Base-by-base conservation (phyloP, 1,140 invertebrate species). In the Antheraea mylitta region DNA sequence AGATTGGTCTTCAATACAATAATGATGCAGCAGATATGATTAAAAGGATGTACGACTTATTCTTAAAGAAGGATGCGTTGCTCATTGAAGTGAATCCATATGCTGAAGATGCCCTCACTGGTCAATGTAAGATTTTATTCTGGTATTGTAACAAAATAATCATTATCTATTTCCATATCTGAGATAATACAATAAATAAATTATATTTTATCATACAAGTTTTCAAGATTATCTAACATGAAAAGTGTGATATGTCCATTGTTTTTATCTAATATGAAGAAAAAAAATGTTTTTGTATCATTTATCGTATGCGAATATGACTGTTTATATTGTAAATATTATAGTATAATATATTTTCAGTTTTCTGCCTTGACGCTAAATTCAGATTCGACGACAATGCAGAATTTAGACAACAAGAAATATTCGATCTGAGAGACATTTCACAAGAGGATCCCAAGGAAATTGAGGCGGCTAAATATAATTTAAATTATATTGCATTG, bases 51-150 rank as follows among this genome's bases (percentile, higher is more conserved):
- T 99, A 99, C 87, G 94, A 97, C 67, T 90, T 99, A 71, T 99
- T 99, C 83, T 90, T 97, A 0, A 95, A 97, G 75, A 97, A 98
- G 81, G 98, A 99, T 93, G 97, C 98, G 16, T 94, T 98, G 16
- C 93, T 99, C 61, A 95, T 99, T 75, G 98, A 99, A 93, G 97
- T 99, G 45, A 99, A 99, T 93, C 99, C 98, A 36, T 97, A 99
- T 83, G 98, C 98, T 58, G 98, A 99, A 89, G 98, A 99, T 90
- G 96, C 97, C 36, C 93, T 90, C 16, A 87, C 95, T 80, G 95
- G 96, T 69, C 93, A 96, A 89, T 98, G 97, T 98, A 94, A 94
- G 94, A 30, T 18, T 48, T 64, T 18, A 38, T 69, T 68, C 7
- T 30, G 58, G 0, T 11, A 58, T 30, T 58, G 22, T 22, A 22